Evolutionary conservation across 53 echinoderm and acorn worm species (phyloP).

Genomic region (Glandiceps talaboti): DNA sequence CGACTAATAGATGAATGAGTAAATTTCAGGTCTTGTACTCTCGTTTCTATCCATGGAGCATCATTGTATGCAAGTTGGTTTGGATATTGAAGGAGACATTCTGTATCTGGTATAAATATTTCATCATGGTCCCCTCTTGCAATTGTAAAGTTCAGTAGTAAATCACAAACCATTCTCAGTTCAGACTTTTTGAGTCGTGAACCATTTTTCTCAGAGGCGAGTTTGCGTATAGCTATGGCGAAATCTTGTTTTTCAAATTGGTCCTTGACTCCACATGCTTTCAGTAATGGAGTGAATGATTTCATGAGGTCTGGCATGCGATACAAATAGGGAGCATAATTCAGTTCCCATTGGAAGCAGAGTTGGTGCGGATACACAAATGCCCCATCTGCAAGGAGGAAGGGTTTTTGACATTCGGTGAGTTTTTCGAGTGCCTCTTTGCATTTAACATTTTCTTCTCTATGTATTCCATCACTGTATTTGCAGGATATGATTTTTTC

Average conservation of each 20-base stretch:
- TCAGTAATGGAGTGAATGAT: background rate
- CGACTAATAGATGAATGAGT: constrained; percentile 22
- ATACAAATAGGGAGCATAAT: background rate
- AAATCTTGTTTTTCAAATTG: background rate
- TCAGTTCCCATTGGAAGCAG: background rate
- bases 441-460: background rate
- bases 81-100: constrained; percentile 5
- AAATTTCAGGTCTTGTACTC: background rate
- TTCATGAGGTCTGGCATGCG: background rate
- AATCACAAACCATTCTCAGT: background rate
- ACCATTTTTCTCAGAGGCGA: background rate
- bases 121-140: background rate
- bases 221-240: background rate
- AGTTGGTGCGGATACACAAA: background rate
- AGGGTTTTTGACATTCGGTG: background rate
- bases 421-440: background rate
- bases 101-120: constrained; percentile 14
- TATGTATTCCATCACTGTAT: too few relatives aligned
- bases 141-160: background rate
- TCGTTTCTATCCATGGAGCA: constrained; percentile 10
- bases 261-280: background rate
- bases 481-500: too few relatives aligned
- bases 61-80: constrained; percentile 16
- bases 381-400: background rate
- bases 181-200: background rate